phyloP scores from a whole-genome alignment of 2,888 invertebrate genomes.

The Microctonus aethiopoides region DNA sequence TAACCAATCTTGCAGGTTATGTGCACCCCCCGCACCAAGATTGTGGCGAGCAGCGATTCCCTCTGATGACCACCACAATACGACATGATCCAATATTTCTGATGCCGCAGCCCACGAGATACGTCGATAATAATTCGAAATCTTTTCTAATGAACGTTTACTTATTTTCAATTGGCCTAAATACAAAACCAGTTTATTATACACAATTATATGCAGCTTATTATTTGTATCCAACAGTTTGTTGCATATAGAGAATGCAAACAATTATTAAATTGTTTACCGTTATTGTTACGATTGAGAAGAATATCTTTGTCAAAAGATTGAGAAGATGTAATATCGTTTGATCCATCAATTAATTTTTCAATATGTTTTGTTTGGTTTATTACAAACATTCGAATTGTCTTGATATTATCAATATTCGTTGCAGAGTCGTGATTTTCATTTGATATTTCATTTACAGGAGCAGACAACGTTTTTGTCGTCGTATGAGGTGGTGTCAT shows the following conservation, averaged over 20 bases:
- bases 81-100: constrained; percentile 81
- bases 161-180: constrained; percentile 72
- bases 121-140: constrained; percentile 78
- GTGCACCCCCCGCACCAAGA: constrained; percentile 48
- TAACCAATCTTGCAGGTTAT: constrained; percentile 60
- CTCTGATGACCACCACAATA: constrained; percentile 85
- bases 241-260: too few species aligned
- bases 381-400: constrained; percentile 74
- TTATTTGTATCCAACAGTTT: too few species aligned
- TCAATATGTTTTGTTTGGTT: constrained; percentile 77
- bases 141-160: constrained; percentile 73
- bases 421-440: constrained; percentile 64
- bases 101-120: constrained; percentile 86
- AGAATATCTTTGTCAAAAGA: constrained; percentile 74
- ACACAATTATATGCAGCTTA: too few species aligned
- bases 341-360: constrained; percentile 72
- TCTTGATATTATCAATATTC: constrained; percentile 68
- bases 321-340: constrained; percentile 70
- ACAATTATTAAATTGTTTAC: constrained; percentile 45
- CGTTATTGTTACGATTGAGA: constrained; percentile 67
- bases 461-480: constrained; percentile 53
- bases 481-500: constrained; percentile 73
- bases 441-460: neutral
- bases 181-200: too few species aligned
- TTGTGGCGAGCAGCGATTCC: constrained; percentile 75